These are phyloP conservation scores for Ophion ellenae DNA, from an alignment of 2,888 invertebrate genomes.

Conservation along the genomic window DNA sequence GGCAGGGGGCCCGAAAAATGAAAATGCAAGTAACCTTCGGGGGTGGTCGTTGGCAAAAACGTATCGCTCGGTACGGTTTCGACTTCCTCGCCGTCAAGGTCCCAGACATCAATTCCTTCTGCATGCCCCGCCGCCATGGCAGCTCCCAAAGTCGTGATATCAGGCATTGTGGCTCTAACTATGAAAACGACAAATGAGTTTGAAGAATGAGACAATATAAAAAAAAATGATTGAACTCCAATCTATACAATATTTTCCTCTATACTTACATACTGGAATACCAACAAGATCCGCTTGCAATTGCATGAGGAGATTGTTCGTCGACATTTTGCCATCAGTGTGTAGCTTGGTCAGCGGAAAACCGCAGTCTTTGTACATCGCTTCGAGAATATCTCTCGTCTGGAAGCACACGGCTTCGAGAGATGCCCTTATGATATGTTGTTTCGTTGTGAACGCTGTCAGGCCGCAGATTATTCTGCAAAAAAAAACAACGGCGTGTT, in stretches of 20 bases:
- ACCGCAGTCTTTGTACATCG: conserved; percentile 97
- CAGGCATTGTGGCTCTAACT: conserved; percentile 93
- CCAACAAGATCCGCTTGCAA: conserved; percentile 97
- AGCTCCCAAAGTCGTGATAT: conserved; percentile 96
- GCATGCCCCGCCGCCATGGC: conserved; percentile 96
- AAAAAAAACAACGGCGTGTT: conserved; percentile 60
- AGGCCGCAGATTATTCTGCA: conserved; percentile 95
- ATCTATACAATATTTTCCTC: neutral
- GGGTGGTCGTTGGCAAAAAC: conserved; percentile 92
- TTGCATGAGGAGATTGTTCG: conserved; percentile 96
- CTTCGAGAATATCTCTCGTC: conserved; percentile 96
- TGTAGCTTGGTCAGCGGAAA: conserved; percentile 92
- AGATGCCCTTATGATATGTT: conserved; percentile 96
- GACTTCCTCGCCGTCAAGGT: conserved; percentile 86
- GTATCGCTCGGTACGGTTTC: conserved; percentile 89
- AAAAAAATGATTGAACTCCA: neutral
- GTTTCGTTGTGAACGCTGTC: conserved; percentile 95
- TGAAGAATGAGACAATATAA: neutral
- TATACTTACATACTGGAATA: conserved; percentile 92
- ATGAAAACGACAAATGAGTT: conserved; percentile 43
- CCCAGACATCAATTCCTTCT: conserved; percentile 89
- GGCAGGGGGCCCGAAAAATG: neutral
- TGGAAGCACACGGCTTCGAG: conserved; percentile 98
- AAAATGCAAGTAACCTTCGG: conserved; percentile 86
- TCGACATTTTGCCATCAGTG: conserved; percentile 97